Evolutionary conservation across 2,113 vertebrate species (phyloP).

Genomic region (Hippopotamus amphibius): DNA sequence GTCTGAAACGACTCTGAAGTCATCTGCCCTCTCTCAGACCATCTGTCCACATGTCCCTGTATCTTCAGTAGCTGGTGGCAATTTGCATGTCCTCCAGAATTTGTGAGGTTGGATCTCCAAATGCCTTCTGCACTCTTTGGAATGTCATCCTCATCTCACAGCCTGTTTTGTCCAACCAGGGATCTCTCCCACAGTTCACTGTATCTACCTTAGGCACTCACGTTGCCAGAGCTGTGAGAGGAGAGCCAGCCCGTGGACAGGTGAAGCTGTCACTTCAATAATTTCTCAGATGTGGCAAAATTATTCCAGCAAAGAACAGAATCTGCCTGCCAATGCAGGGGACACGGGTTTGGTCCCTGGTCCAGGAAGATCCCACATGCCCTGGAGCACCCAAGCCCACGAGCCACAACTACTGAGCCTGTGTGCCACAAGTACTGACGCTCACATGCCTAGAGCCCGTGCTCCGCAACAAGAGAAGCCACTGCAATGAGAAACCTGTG

Average conservation of each 20-base stretch:
- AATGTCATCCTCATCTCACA: background rate
- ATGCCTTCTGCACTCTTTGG: background rate
- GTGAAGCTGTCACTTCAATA: background rate
- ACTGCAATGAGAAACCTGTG: too few relatives aligned
- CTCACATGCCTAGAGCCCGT: too few relatives aligned
- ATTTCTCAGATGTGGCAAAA: background rate
- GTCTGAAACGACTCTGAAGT: background rate
- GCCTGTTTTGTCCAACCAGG: background rate
- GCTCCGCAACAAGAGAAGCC: too few relatives aligned
- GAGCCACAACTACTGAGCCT: too few relatives aligned
- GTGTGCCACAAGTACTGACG: too few relatives aligned
- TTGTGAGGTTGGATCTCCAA: constrained; percentile 1
- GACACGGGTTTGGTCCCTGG: background rate
- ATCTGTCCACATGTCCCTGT: background rate
- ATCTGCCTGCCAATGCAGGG: background rate
- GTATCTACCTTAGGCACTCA: background rate
- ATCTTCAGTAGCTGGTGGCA: background rate
- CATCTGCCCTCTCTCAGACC: background rate
- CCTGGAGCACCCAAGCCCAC: accelerated
- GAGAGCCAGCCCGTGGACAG: background rate
- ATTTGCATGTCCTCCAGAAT: background rate
- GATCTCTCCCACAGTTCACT: background rate
- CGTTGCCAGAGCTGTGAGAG: background rate
- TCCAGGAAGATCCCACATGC: background rate
- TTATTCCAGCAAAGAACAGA: background rate